Base-by-base conservation (phyloP, 2,797 vertebrate genomes). In the Peromyscus nudipes region DNA sequence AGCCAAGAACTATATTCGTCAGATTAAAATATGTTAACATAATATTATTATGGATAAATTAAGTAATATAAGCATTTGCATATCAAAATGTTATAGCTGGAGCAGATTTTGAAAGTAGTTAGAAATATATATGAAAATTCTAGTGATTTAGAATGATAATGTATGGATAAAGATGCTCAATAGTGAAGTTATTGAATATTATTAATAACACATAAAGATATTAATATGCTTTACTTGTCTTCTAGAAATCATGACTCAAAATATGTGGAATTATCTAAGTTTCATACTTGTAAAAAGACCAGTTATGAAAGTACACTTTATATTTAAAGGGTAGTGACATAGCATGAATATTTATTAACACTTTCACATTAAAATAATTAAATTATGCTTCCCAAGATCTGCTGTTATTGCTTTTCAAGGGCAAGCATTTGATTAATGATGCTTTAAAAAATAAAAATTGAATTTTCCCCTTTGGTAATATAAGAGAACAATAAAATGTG, bases 341-440 rank as follows among this genome's bases (percentile, higher is more conserved):
- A 96, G 65, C 89, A 98, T 97, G 96, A 98, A 94, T 95, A 98
- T 97, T 97, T 97, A 98, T 98, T 98, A 98, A 97, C 97, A 96
- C 87, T 97, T 96, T 83, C 84, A 97, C 96, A 98, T 98, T 98
- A 98, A 98, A 98, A 92, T 94, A 98, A 87, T 85, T 98, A 98
- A 98, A 98, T 98, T 97, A 97, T 97, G 95, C 11, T 97, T 98
- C 93, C 95, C 91, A 98, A 98, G 91, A 97, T 97, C 23, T 98
- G 95, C 91, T 98, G 76, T 81, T 98, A 98, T 96, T 98, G 94
- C 94, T 97, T 98, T 98, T 98, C 97, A 57, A 79, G 95, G 52
- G 71, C 83, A 97, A 86, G 96, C 92, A 79, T 96, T 98, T 98
- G 97, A 98, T 98, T 98, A 98, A 98, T 98, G 97, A 98, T 97